Conservation (phyloP, 2,113 vertebrate species). For the Anser brachyrhynchus region DNA sequence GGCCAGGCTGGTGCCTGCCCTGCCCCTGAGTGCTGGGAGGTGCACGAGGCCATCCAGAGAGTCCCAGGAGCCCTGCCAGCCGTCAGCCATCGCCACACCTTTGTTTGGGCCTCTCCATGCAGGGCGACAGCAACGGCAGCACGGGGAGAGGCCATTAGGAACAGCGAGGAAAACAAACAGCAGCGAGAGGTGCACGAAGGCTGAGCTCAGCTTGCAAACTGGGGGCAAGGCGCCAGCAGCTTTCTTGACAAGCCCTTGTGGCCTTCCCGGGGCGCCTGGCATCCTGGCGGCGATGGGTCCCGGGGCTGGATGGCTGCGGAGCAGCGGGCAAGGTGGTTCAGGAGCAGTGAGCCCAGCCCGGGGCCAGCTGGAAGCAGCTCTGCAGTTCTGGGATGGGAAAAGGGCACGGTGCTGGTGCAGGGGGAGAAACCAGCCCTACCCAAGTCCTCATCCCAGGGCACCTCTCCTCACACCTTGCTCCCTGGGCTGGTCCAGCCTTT, state of each 20-base stretch:
- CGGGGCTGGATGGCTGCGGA: background rate
- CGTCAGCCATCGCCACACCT: background rate
- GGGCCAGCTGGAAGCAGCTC: background rate
- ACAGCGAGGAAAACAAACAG: slow-evolving; percentile 24
- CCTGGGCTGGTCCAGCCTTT: background rate
- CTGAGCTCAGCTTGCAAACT: slow-evolving; percentile 28
- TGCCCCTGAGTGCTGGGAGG: background rate
- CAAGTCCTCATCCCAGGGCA: background rate
- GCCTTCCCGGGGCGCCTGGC: background rate
- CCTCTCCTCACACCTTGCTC: background rate
- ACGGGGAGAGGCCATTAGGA: background rate
- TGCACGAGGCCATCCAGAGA: fast-evolving
- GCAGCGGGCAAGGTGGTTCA: background rate
- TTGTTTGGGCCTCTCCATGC: background rate
- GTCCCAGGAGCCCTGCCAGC: background rate
- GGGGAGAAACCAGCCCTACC: background rate
- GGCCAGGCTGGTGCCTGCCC: background rate
- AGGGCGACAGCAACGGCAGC: background rate
- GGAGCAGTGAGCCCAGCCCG: background rate
- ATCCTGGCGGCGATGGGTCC: background rate
- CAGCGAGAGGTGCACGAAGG: background rate
- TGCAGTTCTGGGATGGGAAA: background rate
- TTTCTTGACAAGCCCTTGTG: background rate
- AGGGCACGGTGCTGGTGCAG: background rate
- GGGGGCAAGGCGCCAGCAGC: background rate